Evolutionary conservation across 2,888 invertebrate genomes (phyloP).

Genomic region (Meliscaeva auricollis): DNA sequence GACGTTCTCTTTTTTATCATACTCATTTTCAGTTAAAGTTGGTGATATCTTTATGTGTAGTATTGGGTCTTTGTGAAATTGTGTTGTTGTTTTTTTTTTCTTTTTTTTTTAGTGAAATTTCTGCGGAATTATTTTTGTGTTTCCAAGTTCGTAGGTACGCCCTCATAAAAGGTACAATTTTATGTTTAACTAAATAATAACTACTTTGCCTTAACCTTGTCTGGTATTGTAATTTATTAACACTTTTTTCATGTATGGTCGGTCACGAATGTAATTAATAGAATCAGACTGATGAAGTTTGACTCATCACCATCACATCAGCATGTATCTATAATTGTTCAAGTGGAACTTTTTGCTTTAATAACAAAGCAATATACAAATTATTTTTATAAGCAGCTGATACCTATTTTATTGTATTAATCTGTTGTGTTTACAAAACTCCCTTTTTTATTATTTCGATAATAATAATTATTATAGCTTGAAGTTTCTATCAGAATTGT

Average conservation of each 20-base stretch:
- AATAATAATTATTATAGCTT: no score
- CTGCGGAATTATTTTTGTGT: background rate
- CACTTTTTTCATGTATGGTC: slow-evolving; percentile 6
- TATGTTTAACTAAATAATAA: background rate
- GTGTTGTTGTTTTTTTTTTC: background rate
- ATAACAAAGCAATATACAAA: background rate
- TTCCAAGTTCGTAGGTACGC: background rate
- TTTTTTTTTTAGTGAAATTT: background rate
- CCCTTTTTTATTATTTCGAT: no score
- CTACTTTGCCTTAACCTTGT: slow-evolving; percentile 11
- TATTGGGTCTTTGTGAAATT: background rate
- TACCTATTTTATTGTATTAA: background rate
- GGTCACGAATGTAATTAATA: background rate
- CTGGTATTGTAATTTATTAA: slow-evolving; percentile 14
- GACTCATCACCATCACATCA: background rate
- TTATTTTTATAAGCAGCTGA: background rate
- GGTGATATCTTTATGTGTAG: background rate
- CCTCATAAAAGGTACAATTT: background rate
- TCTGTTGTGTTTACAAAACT: no score
- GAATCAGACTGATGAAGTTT: slow-evolving; percentile 13
- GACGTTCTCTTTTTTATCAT: slow-evolving; percentile 6
- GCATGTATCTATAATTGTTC: background rate
- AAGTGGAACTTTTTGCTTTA: background rate
- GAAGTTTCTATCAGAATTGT: no score
- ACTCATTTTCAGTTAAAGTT: background rate